Conservation (phyloP, 2,113 vertebrate genomes). For the Etheostoma spectabile region DNA sequence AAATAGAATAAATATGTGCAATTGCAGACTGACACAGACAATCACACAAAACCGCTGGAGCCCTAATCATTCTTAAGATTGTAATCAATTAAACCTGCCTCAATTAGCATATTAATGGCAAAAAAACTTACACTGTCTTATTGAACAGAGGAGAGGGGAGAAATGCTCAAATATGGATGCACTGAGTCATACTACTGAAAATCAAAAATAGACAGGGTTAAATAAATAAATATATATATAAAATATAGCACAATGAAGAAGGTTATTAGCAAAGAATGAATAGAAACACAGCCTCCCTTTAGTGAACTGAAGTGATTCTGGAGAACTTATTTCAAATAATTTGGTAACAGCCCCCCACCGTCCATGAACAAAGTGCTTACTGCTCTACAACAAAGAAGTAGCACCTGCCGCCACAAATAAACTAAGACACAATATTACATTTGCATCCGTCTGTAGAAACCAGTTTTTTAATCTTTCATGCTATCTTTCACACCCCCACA, state of each 20-base stretch:
- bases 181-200: not conserved
- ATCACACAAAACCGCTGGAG: constrained; percentile 36
- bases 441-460: constrained; percentile 30
- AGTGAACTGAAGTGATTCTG: constrained; percentile 18
- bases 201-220: not conserved
- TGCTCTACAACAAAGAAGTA: not conserved
- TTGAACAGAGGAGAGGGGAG: not conserved
- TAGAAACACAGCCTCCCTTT: not conserved
- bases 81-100: constrained; percentile 43
- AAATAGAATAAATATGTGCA: not conserved
- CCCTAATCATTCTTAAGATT: constrained; percentile 33
- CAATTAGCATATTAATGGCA: constrained; percentile 36
- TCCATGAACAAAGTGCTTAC: constrained; percentile 10
- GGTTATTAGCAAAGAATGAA: not conserved
- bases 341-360: constrained; percentile 18
- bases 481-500: constrained; percentile 34
- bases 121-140: constrained; percentile 5
- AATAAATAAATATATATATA: not conserved
- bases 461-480: constrained; percentile 63
- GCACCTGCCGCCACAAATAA: constrained; percentile 48
- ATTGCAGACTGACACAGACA: constrained; percentile 24
- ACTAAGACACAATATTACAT: constrained; percentile 41
- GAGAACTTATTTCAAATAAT: constrained; percentile 1
- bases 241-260: not conserved
- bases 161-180: not conserved